phyloP scores from a whole-genome alignment of 2,888 invertebrate genomes.

The Pristionchus entomophagus region DNA sequence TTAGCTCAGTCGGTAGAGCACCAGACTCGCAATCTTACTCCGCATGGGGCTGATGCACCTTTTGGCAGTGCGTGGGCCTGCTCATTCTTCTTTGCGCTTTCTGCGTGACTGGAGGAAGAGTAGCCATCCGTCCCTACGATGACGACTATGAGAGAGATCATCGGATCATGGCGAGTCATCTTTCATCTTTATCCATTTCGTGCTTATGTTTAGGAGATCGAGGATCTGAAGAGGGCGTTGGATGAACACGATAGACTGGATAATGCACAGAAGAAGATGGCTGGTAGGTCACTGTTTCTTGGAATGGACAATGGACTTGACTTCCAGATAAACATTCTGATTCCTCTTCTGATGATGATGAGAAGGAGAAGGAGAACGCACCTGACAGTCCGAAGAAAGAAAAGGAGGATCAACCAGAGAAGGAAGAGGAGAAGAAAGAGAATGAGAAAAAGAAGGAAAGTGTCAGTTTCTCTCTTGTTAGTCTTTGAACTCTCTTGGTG shows the following conservation, averaged over 20 bases:
- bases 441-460: neutral
- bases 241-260: constrained; percentile 54
- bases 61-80: constrained; percentile 53
- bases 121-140: constrained; percentile 55
- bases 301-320: neutral
- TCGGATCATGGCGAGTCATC: constrained; percentile 53
- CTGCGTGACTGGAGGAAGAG: constrained; percentile 57
- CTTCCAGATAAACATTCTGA: neutral
- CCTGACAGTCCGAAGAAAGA: neutral
- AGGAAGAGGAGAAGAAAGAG: constrained; percentile 40
- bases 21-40: constrained; percentile 69
- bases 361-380: constrained; percentile 6
- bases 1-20: constrained; percentile 72
- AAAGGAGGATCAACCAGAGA: constrained; percentile 34
- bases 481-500: neutral
- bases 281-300: constrained; percentile 9
- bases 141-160: constrained; percentile 59
- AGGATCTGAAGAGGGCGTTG: constrained; percentile 50
- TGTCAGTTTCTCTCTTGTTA: neutral
- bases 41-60: constrained; percentile 47
- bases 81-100: constrained; percentile 55
- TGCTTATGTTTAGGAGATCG: constrained; percentile 17
- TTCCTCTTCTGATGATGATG: neutral
- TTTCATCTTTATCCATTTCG: neutral
- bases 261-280: constrained; percentile 57